phyloP scores from a whole-genome alignment of 2,113 vertebrate genomes.

The Malurus alboscapulatus region DNA sequence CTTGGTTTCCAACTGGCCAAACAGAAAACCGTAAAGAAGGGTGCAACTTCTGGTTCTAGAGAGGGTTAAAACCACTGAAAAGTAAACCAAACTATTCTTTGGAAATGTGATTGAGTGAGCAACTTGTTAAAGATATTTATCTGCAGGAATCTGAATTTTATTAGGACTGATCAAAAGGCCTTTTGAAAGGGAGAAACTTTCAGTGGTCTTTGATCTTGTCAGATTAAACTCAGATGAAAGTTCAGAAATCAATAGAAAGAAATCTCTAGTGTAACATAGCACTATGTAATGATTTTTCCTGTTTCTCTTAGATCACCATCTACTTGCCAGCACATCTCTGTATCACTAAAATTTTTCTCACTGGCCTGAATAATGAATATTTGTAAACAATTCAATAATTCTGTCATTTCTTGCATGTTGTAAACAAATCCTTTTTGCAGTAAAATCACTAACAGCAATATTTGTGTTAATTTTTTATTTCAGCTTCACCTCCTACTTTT shows the following conservation, averaged over 20 bases:
- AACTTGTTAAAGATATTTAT: background rate
- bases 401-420: background rate
- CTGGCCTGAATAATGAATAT: background rate
- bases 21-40: background rate
- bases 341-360: background rate
- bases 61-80: background rate
- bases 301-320: background rate
- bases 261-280: background rate
- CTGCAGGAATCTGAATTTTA: background rate
- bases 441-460: background rate
- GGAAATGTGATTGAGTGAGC: background rate
- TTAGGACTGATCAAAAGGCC: background rate
- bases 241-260: slow-evolving; percentile 15
- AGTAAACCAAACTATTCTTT: background rate
- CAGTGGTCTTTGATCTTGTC: background rate
- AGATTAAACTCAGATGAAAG: background rate
- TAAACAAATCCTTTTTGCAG: background rate
- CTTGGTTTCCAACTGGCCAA: background rate
- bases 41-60: background rate
- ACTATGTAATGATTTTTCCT: background rate
- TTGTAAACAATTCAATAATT: background rate
- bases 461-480: slow-evolving; percentile 23
- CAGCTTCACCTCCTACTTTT: slow-evolving; percentile 91
- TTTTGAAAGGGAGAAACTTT: background rate
- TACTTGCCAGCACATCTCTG: background rate